Conservation (phyloP, 1,140 invertebrate species). For the Phocides pigmalion region DNA sequence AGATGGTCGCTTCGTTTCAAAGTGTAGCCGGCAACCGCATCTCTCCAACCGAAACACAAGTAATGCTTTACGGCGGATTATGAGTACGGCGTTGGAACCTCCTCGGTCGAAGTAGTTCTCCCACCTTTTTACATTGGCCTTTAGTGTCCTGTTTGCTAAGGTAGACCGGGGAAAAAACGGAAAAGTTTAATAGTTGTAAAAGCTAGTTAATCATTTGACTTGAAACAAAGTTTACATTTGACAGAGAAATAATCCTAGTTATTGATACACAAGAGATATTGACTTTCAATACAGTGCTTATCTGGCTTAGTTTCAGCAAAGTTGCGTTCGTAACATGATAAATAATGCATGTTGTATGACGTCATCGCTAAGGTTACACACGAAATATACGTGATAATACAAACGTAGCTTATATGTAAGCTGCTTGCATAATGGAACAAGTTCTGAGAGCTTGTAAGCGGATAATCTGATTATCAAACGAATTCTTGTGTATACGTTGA, state of each 20-base stretch:
- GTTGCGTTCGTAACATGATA: neutral
- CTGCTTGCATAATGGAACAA: conserved; percentile 23
- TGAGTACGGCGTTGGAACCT: too few relatives aligned
- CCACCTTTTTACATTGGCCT: too few relatives aligned
- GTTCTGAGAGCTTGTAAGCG: conserved; percentile 9
- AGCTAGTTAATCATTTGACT: neutral
- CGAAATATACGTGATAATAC: conserved; percentile 23
- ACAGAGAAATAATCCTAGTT: neutral
- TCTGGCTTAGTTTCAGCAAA: neutral
- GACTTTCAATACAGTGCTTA: neutral
- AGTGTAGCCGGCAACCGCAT: too few relatives aligned
- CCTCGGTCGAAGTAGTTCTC: too few relatives aligned
- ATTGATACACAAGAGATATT: neutral
- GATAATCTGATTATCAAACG: conserved; percentile 12
- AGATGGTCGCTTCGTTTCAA: too few relatives aligned
- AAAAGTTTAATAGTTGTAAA: too few relatives aligned
- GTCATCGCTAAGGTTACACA: conserved; percentile 4
- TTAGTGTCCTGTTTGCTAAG: too few relatives aligned
- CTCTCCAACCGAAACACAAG: too few relatives aligned
- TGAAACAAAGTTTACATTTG: neutral
- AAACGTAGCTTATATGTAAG: conserved; percentile 20
- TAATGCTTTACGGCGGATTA: too few relatives aligned
- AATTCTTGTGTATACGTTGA: conserved; percentile 5
- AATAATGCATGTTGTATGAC: conserved; percentile 3
- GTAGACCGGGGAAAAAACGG: too few relatives aligned